phyloP scores from a whole-genome alignment of 1,140 invertebrate genomes.

The Melanaphis sacchari region DNA sequence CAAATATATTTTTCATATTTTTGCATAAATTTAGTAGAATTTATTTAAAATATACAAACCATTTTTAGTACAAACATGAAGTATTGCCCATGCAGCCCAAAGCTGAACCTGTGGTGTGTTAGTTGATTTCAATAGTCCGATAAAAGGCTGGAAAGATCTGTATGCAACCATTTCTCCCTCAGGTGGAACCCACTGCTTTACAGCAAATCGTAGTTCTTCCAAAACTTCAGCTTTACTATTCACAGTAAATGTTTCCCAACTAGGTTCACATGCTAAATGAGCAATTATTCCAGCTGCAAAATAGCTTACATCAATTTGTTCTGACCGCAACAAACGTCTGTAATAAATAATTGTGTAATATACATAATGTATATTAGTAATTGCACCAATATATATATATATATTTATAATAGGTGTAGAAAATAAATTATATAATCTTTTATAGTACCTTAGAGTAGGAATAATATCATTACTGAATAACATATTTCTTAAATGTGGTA shows the following conservation, averaged over 20 bases:
- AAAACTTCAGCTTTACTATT: conserved; percentile 67
- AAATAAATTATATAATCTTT: neutral
- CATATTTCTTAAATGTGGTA: conserved; percentile 63
- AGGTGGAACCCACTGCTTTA: conserved; percentile 75
- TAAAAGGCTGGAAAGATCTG: conserved; percentile 81
- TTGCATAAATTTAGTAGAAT: neutral
- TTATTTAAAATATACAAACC: conserved; percentile 65
- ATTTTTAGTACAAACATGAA: conserved; percentile 83
- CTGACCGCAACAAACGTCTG: conserved; percentile 69
- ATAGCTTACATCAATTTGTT: conserved; percentile 81
- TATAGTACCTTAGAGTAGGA: conserved; percentile 49
- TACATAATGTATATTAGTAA: neutral
- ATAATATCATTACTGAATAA: conserved; percentile 56
- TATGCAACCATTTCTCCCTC: conserved; percentile 85
- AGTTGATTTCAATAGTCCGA: conserved; percentile 71
- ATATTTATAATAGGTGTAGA: neutral
- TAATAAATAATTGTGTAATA: conserved; percentile 33
- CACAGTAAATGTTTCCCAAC: conserved; percentile 62
- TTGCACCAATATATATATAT: neutral
- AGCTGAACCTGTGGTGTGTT: conserved; percentile 76
- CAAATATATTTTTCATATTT: neutral
- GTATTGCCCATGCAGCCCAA: conserved; percentile 85
- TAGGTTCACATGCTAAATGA: conserved; percentile 73
- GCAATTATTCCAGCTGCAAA: conserved; percentile 84
- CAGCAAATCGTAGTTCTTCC: conserved; percentile 69